phyloP scores from a whole-genome alignment of 2,888 invertebrate species.

The Dynastes hyllus region DNA sequence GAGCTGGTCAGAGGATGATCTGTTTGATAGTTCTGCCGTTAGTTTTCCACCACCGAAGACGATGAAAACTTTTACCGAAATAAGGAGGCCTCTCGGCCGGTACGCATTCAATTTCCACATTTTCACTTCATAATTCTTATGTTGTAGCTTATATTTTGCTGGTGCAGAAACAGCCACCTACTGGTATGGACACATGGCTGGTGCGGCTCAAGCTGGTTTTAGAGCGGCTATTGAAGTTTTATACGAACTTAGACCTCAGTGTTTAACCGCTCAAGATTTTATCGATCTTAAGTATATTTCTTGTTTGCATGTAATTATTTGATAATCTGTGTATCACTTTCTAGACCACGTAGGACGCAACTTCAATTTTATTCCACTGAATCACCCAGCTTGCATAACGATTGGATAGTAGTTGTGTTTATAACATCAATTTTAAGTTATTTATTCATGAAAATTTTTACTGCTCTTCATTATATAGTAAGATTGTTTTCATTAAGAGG shows the following conservation, averaged over 20 bases:
- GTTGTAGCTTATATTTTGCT: slow-evolving; percentile 64
- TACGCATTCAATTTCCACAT: slow-evolving; percentile 38
- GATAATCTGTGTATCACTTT: not conserved
- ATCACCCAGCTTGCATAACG: not conserved
- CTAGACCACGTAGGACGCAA: slow-evolving; percentile 36
- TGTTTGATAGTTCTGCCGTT: slow-evolving; percentile 48
- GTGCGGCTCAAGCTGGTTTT: slow-evolving; percentile 63
- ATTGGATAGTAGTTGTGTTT: slow-evolving; percentile 29
- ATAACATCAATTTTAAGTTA: slow-evolving; percentile 32
- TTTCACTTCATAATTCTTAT: not conserved
- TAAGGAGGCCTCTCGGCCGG: slow-evolving; percentile 56
- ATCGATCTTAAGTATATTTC: slow-evolving; percentile 46
- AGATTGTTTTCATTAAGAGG: slow-evolving; percentile 31
- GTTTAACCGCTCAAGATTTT: slow-evolving; percentile 43
- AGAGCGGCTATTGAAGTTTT: slow-evolving; percentile 63
- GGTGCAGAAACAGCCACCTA: slow-evolving; percentile 62
- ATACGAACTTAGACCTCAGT: slow-evolving; percentile 62
- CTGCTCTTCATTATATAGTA: slow-evolving; percentile 24
- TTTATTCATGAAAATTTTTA: slow-evolving; percentile 18
- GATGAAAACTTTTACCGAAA: slow-evolving; percentile 55
- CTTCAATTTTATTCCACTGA: slow-evolving; percentile 29
- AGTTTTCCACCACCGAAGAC: slow-evolving; percentile 50
- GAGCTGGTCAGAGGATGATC: slow-evolving; percentile 56
- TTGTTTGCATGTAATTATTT: not conserved
- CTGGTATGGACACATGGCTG: slow-evolving; percentile 64